Percentiles rank a stretch among this genome's conserved stretches.
Conservation (phyloP, 2,888 invertebrate species). For the Mesochorus sp. region DNA sequence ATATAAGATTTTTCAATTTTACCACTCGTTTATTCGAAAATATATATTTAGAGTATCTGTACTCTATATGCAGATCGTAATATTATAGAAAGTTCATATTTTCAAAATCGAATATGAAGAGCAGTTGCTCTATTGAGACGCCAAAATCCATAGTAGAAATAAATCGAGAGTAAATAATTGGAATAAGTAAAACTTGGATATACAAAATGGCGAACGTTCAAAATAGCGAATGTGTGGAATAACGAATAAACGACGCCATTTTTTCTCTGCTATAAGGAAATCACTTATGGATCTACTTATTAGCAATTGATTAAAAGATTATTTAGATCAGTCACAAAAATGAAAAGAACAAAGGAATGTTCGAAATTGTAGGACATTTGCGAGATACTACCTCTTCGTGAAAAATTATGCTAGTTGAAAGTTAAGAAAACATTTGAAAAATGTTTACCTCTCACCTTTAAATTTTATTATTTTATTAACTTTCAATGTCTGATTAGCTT, state of each 20-base stretch:
- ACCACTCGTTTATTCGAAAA: not conserved
- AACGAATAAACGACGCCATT: not conserved
- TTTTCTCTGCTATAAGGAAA: not conserved
- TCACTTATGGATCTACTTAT: not conserved
- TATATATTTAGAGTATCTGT: not conserved
- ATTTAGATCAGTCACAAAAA: no score
- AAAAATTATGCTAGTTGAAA: not conserved
- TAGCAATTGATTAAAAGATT: not conserved
- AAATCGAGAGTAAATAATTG: not conserved
- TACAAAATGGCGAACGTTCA: conserved; percentile 7
- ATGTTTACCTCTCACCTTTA: not conserved
- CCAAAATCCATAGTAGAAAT: not conserved
- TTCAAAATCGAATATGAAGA: not conserved
- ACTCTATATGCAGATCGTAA: not conserved
- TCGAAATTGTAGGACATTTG: not conserved
- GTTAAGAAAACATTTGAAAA: not conserved
- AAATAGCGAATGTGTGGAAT: not conserved
- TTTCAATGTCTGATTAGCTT: not conserved
- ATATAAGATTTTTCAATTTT: not conserved
- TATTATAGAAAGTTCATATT: not conserved
- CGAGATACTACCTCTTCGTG: not conserved
- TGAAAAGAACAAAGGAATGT: not conserved
- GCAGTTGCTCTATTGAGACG: not conserved
- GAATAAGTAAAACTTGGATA: not conserved
- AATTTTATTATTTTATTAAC: not conserved